Evolutionary conservation across 2,113 vertebrate species (phyloP).

Genomic region (Crotophaga sulcirostris): DNA sequence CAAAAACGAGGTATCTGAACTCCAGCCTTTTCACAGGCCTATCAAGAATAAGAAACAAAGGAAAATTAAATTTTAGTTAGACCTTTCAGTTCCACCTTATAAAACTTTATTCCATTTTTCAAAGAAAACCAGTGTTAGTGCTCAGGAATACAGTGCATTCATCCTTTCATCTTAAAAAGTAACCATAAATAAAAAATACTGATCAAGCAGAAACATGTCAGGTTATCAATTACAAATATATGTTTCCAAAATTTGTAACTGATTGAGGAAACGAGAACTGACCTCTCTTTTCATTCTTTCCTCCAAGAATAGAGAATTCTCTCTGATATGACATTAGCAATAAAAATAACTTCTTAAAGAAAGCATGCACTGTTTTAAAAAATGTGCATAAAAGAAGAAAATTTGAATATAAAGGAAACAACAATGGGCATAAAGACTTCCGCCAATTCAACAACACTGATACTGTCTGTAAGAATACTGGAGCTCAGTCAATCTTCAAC

Average conservation of each 20-base stretch:
- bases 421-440: not conserved
- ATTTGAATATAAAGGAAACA: not conserved
- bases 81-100: not conserved
- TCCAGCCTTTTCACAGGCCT: conserved; percentile 93
- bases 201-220: not conserved
- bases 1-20: conserved; percentile 96
- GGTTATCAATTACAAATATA: not conserved
- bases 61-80: not conserved
- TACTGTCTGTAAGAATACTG: not conserved
- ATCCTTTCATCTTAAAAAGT: not conserved
- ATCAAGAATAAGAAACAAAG: not conserved
- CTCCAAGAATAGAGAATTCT: not conserved
- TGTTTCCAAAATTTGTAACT: not conserved
- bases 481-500: not conserved
- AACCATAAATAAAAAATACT: not conserved
- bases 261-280: not conserved
- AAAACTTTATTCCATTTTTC: not conserved
- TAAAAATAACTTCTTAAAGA: not conserved
- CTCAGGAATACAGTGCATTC: not conserved
- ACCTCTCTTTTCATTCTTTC: not conserved
- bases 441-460: not conserved
- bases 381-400: not conserved
- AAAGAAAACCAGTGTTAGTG: not conserved
- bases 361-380: not conserved
- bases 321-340: not conserved